Conservation (phyloP, 2,888 invertebrate species). For the Caenorhabditis imperialis region DNA sequence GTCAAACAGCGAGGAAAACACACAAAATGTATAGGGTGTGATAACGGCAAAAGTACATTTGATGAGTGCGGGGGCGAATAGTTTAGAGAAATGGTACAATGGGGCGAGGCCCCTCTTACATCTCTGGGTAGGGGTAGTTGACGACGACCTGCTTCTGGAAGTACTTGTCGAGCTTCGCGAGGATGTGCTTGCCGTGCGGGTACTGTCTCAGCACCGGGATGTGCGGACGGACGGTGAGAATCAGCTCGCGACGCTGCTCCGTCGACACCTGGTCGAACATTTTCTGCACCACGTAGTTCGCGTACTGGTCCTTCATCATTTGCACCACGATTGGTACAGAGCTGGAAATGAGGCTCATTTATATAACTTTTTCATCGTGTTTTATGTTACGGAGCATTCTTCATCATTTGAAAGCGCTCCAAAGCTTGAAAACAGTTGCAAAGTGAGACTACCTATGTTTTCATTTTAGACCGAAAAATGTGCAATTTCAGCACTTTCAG, state of each 20-base stretch:
- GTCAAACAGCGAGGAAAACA: neutral
- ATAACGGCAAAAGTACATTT: slow-evolving; percentile 42
- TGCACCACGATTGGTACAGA: slow-evolving; percentile 78
- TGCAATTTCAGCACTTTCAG: too few relatives aligned
- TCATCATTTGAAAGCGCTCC: too few relatives aligned
- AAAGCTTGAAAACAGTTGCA: too few relatives aligned
- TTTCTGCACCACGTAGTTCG: slow-evolving; percentile 99
- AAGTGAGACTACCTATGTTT: too few relatives aligned
- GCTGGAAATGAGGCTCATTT: slow-evolving; percentile 15
- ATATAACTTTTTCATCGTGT: too few relatives aligned
- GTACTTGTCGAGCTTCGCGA: slow-evolving; percentile 76
- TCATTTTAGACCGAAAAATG: too few relatives aligned
- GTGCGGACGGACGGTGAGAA: slow-evolving; percentile 96
- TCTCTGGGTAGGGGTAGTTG: slow-evolving; percentile 26
- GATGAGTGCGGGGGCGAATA: slow-evolving; percentile 29
- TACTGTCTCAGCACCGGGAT: slow-evolving; percentile 95
- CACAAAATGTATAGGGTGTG: too few relatives aligned
- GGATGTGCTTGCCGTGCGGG: slow-evolving; percentile 84
- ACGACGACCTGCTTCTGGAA: slow-evolving; percentile 67
- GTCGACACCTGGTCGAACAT: slow-evolving; percentile 96
- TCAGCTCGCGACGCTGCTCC: slow-evolving; percentile 87
- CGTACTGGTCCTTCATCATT: slow-evolving; percentile 98
- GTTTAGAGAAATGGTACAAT: slow-evolving; percentile 49
- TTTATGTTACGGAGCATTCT: too few relatives aligned
- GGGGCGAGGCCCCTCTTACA: slow-evolving; percentile 13